Base-by-base conservation (phyloP, 2,113 vertebrate genomes). In the Choloepus hoffmanni region DNA sequence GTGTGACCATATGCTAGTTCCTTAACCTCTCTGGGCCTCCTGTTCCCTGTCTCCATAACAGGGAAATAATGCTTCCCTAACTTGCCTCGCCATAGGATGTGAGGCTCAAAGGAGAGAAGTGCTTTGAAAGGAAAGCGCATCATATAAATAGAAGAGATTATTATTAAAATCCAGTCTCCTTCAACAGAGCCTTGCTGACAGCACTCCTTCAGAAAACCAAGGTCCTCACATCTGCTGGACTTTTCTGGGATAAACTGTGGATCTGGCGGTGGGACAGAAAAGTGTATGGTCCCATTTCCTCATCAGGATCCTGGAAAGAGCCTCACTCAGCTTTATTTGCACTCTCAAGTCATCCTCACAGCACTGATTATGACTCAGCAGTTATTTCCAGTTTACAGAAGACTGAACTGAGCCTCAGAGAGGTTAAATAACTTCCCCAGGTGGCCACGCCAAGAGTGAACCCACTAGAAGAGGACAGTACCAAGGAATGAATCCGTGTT, bases 61-160 rank as follows among this genome's bases (percentile, higher is more conserved):
- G 63, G 72, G 67, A 83, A 90, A 63, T 79, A 91, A 68, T 65
- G 33, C 40, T 92, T 40, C 79, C 96, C 74, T 58, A 62, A 73
- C 90, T 95, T 90, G 60, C 92, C 90, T 95, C 60, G 62, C 74
- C 15, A 36, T 67, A 84, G 60, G 73, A n/a, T 16, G 18, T 36
- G 55, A 91, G 24, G 60, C 30, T 92, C 81, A 93, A 95, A 95
- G 83, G 89, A 88, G 65, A 95, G 83, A 89, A 93, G 67, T 43
- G 43, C 74, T 95, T 96, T 96, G 79, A 94, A 94, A 96, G 76
- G 68, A 68, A 95, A 95, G 60, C 5, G 16, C 19, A 30, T 73
- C 79, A 18, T 55, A 73, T 74, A 85, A 90, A 93, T 85, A 90
- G 63, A 85, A 96, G 78, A 96, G 55, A 87, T 94, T 76, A 72